A percentile compares a stretch with the other conserved stretches of the same genome.
phyloP scores from a whole-genome alignment of 2,797 vertebrate genomes.

The Phoxinus dragarum region DNA sequence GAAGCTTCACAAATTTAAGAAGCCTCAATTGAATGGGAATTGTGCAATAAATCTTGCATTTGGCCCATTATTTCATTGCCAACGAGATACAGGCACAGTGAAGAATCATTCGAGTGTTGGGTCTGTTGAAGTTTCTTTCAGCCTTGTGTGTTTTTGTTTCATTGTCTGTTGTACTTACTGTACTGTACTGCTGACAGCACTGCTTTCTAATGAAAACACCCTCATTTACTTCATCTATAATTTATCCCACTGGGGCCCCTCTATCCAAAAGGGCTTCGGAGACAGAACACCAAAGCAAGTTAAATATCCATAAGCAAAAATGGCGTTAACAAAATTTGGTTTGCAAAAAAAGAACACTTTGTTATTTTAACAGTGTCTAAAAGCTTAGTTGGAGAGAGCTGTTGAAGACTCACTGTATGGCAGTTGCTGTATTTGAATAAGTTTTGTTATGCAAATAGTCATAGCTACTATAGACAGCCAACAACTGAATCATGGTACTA shows the following conservation, averaged over 20 bases:
- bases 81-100: background rate
- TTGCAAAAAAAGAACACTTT: too few species aligned
- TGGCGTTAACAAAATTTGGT: background rate
- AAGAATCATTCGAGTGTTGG: background rate
- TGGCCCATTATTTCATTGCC: background rate
- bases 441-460: conserved; percentile 11
- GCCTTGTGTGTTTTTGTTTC: conserved; percentile 33
- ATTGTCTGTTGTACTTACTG: conserved; percentile 31
- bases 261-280: conserved; percentile 50
- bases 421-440: background rate
- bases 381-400: conserved; percentile 14
- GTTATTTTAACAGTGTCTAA: too few species aligned
- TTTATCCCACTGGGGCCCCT: conserved; percentile 58
- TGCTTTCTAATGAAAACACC: conserved; percentile 57
- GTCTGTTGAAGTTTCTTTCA: conserved; percentile 18
- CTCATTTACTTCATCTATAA: conserved; percentile 61
- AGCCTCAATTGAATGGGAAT: background rate
- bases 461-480: background rate
- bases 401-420: background rate
- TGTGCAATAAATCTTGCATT: background rate
- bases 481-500: background rate
- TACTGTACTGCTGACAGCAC: conserved; percentile 53
- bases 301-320: conserved; percentile 53
- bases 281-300: conserved; percentile 52
- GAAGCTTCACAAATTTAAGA: background rate